Conservation (phyloP, 1,140 invertebrate species). For the Philaenus spumarius region DNA sequence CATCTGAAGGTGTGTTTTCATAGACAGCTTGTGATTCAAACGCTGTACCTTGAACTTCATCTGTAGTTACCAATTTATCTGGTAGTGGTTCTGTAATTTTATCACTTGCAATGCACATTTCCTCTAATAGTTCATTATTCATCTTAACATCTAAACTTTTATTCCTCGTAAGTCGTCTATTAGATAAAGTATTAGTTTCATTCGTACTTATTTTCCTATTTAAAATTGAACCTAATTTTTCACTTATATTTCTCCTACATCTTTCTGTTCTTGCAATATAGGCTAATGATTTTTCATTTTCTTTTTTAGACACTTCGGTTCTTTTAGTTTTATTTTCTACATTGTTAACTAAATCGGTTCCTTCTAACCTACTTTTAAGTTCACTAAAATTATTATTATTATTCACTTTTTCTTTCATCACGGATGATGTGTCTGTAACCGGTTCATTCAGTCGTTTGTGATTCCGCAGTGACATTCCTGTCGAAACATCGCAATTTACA, state of each 20-base stretch:
- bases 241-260: conserved; percentile 12
- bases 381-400: conserved; percentile 13
- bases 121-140: neutral
- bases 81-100: neutral
- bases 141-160: neutral
- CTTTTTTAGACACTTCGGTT: conserved; percentile 21
- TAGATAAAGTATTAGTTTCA: too few species aligned
- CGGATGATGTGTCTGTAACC: conserved; percentile 32
- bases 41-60: neutral
- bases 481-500: conserved; percentile 24
- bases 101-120: neutral
- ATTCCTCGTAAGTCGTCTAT: too few species aligned
- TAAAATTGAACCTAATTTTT: conserved; percentile 2
- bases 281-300: conserved; percentile 20
- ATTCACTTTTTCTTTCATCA: conserved; percentile 24
- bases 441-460: conserved; percentile 48
- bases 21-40: neutral
- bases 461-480: conserved; percentile 52
- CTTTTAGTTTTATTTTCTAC: conserved; percentile 10
- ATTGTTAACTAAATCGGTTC: neutral
- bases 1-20: neutral
- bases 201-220: neutral
- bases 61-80: neutral
- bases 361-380: neutral
- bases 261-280: conserved; percentile 5